Percentiles rank a stretch among this genome's conserved stretches.
phyloP scores from a whole-genome alignment of 1,140 invertebrate genomes.

The Hestina assimilis region DNA sequence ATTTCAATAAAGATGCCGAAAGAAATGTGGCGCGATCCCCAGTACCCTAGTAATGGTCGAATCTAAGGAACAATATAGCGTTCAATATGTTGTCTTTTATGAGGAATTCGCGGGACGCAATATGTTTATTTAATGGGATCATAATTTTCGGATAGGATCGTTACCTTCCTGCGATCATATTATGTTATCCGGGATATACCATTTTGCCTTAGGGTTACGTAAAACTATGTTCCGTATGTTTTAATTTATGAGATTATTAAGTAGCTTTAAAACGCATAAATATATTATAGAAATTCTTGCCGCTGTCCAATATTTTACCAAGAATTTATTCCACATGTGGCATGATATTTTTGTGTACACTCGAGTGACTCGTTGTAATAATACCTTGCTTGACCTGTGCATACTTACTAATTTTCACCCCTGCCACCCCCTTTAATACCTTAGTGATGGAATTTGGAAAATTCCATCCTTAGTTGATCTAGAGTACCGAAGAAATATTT shows the following conservation, averaged over 20 bases:
- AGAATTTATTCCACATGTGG: too few relatives aligned
- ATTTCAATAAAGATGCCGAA: constrained; percentile 67
- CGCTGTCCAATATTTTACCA: too few relatives aligned
- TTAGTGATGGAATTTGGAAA: too few relatives aligned
- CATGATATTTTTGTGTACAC: too few relatives aligned
- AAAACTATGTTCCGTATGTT: neutral
- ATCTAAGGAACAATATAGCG: constrained; percentile 43
- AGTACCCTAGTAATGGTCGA: constrained; percentile 28
- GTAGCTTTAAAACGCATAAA: too few relatives aligned
- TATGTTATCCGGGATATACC: constrained; percentile 13
- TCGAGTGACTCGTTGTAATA: too few relatives aligned
- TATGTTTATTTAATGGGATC: constrained; percentile 58
- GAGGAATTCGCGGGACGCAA: constrained; percentile 53
- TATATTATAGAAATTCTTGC: too few relatives aligned
- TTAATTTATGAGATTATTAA: constrained; percentile 7
- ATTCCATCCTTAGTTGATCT: too few relatives aligned
- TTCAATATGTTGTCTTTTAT: constrained; percentile 60
- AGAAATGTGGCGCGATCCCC: constrained; percentile 52
- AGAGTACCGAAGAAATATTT: too few relatives aligned
- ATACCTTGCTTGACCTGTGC: too few relatives aligned
- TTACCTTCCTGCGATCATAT: constrained; percentile 29
- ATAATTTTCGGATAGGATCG: constrained; percentile 44
- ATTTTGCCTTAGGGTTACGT: constrained; percentile 23
- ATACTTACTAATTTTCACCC: too few relatives aligned
- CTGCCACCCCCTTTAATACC: too few relatives aligned